These are phyloP conservation scores for Hypercompe scribonia DNA, from an alignment of 2,888 invertebrate species.

Conservation along the genomic window DNA sequence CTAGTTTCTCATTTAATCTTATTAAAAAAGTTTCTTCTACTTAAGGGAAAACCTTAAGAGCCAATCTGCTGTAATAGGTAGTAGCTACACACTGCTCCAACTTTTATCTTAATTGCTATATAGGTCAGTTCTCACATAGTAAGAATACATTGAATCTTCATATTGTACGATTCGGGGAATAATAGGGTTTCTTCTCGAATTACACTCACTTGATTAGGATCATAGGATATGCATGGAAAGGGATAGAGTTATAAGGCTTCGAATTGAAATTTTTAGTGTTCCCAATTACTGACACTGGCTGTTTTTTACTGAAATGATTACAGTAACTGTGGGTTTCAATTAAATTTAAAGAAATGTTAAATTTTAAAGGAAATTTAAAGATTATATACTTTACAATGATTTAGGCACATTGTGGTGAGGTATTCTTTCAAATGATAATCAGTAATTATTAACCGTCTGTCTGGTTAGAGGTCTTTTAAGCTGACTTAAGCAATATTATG, in stretches of 20 bases:
- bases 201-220: background rate
- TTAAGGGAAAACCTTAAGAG: slow-evolving; percentile 32
- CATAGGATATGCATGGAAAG: background rate
- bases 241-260: background rate
- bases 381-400: too few relatives aligned
- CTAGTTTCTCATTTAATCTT: slow-evolving; percentile 62
- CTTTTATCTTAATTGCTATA: background rate
- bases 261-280: background rate
- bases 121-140: background rate
- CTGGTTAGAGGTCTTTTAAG: too few relatives aligned
- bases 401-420: too few relatives aligned
- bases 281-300: background rate
- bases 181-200: background rate
- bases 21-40: slow-evolving; percentile 66
- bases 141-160: background rate
- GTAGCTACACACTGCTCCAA: slow-evolving; percentile 2
- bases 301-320: background rate
- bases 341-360: too few relatives aligned
- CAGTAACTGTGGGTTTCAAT: too few relatives aligned
- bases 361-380: too few relatives aligned
- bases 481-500: background rate
- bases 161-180: background rate
- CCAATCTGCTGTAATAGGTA: slow-evolving; percentile 23
- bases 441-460: too few relatives aligned
- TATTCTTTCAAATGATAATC: too few relatives aligned